These are phyloP conservation scores for Clarias magur DNA, from an alignment of 2,113 vertebrate genomes.

Conservation along the genomic window DNA sequence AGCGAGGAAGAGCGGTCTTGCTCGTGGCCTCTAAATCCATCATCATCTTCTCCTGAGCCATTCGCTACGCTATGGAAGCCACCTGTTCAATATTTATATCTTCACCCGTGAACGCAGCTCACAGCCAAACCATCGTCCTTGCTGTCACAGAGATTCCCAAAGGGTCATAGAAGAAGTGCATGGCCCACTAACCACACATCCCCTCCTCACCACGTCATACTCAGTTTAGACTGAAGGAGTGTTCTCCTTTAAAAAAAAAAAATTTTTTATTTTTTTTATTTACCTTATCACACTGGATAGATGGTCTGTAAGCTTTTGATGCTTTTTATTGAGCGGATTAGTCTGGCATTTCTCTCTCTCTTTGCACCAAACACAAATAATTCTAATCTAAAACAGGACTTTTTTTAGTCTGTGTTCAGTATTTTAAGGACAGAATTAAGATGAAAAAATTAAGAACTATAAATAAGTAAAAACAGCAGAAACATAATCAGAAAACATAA, in stretches of 20 bases:
- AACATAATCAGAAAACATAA: too few species aligned
- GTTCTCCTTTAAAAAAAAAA: background rate
- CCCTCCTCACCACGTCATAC: constrained; percentile 17
- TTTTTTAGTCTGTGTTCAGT: background rate
- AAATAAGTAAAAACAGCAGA: background rate
- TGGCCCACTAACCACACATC: constrained; percentile 26
- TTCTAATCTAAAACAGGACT: background rate
- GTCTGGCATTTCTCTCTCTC: background rate
- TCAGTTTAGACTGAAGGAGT: constrained; percentile 27
- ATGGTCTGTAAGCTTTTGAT: background rate
- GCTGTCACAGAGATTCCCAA: constrained; percentile 39
- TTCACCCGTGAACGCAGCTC: constrained; percentile 18
- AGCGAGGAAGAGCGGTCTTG: constrained; percentile 21
- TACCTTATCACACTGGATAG: background rate
- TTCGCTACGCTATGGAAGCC: constrained; percentile 39
- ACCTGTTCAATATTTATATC: constrained; percentile 56
- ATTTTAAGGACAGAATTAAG: background rate
- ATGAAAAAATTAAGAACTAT: background rate
- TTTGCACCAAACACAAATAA: background rate
- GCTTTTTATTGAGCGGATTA: constrained; percentile 12
- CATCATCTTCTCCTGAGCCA: constrained; percentile 39
- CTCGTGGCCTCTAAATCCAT: constrained; percentile 47
- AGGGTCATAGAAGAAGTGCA: constrained; percentile 33
- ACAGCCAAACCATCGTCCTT: constrained; percentile 33
- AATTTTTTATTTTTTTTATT: background rate